A percentile compares a stretch with the other conserved stretches of the same genome.
Evolutionary conservation across 1,140 invertebrate genomes (phyloP).

Genomic region (Brachionus asplanchnoidis): DNA sequence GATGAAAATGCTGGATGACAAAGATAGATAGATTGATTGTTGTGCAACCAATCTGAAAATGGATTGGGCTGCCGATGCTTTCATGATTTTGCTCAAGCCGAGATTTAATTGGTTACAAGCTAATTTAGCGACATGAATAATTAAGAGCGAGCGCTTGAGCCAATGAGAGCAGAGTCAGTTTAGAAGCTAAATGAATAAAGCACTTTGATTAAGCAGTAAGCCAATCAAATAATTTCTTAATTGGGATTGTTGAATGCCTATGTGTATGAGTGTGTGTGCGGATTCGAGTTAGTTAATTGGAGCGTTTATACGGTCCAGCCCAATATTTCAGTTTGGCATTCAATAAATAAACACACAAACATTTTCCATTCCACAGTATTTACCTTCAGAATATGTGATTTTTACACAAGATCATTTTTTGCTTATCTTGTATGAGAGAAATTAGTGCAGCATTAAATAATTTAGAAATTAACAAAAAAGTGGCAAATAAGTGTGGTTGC

Average conservation of each 20-base stretch:
- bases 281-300: background rate
- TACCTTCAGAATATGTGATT: background rate
- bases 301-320: background rate
- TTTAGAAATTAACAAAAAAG: too few species aligned
- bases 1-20: background rate
- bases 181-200: background rate
- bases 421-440: background rate
- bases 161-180: background rate
- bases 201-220: background rate
- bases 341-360: background rate
- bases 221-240: background rate
- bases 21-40: background rate
- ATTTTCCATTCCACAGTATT: background rate
- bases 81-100: background rate
- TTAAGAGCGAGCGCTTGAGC: background rate
- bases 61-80: background rate
- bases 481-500: background rate
- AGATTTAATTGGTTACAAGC: slow-evolving; percentile 25
- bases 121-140: slow-evolving; percentile 7
- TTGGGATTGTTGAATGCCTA: background rate
- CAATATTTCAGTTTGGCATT: background rate
- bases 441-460: background rate
- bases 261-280: background rate
- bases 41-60: background rate
- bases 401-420: background rate